Percentiles rank a stretch among this genome's conserved stretches.
These are phyloP conservation scores for Ischnus inquisitorius DNA, from an alignment of 2,888 invertebrate genomes.

Conservation along the genomic window DNA sequence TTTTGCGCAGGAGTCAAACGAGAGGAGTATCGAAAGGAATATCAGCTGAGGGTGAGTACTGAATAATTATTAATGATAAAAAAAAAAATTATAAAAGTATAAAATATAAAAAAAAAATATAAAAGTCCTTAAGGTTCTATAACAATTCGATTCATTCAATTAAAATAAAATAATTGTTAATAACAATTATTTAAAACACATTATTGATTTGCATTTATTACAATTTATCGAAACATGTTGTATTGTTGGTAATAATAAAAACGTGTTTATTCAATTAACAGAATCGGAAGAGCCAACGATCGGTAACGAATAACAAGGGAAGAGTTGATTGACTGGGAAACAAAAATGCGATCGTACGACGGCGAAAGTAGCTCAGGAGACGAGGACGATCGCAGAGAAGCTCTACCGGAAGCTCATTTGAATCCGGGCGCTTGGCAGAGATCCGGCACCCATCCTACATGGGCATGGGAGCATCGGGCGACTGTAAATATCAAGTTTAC, in stretches of 20 bases:
- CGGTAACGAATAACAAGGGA: neutral
- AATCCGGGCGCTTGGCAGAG: slow-evolving; percentile 82
- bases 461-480: slow-evolving; percentile 84
- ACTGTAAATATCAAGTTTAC: slow-evolving; percentile 73
- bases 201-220: neutral
- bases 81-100: too few relatives aligned
- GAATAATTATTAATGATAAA: too few relatives aligned
- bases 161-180: too few relatives aligned
- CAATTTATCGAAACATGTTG: neutral
- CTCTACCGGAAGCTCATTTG: slow-evolving; percentile 80
- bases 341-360: slow-evolving; percentile 83
- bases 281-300: neutral
- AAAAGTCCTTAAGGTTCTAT: too few relatives aligned
- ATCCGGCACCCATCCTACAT: slow-evolving; percentile 82
- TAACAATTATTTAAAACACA: neutral
- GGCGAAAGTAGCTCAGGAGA: slow-evolving; percentile 84
- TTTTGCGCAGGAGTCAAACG: too few relatives aligned
- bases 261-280: too few relatives aligned
- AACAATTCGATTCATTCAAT: too few relatives aligned
- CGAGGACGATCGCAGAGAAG: slow-evolving; percentile 83
- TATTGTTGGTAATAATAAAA: neutral
- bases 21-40: too few relatives aligned
- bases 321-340: neutral
- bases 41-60: too few relatives aligned
- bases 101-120: too few relatives aligned